Base-by-base conservation (phyloP, 2,888 invertebrate species). In the Drosophila macrospina region DNA sequence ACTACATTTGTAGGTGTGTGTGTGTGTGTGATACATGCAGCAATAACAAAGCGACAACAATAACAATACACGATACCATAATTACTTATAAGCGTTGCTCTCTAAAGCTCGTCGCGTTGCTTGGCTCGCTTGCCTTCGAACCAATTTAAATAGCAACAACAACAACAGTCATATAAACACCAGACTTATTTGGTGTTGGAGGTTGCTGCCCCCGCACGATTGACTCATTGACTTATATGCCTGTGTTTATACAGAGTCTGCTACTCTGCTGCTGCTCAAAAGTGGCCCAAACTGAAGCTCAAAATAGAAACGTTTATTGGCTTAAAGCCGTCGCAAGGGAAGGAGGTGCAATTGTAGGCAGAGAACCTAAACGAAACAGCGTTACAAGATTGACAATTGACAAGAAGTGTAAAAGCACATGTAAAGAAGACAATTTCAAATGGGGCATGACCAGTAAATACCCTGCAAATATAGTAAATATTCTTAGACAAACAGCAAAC, bases 171-270 rank as follows among this genome's bases (percentile, higher is more conserved):
- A 54, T 26, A 48, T 11, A 32, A 63, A 52, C 42, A 52, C 34
- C 61, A 15, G 39, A 63, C 68, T 55, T 74, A 76, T 88, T 83
- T 80, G 80, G 69, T 52, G 63, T 68, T 74, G 81, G 74, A 88
- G 83, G 88, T 72, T 77, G 69, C 88, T 74, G 84, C 83, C 88
- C 88, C 83, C 83, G 78, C 83, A 78, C 47, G 30, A 64, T 74
- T 78, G 65, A 69, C 70, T 70, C 69, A 66, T 68, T 70, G 66
- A 63, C 41, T 20, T 60, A 34, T 44, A 36, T 72, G 54, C 42
- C 20, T 16, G 34, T 16, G 41, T 59, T 54, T 41, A 24, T 36
- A 51, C 45, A 41, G 51, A 37, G 47, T 47, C 20, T 28, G 28
- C 28, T 44, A 42, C 42, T 51, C 30, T 13, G 28, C 20, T 28